Evolutionary conservation across 2,797 vertebrate genomes (phyloP).

Genomic region (Acestrorhynchus altus): DNA sequence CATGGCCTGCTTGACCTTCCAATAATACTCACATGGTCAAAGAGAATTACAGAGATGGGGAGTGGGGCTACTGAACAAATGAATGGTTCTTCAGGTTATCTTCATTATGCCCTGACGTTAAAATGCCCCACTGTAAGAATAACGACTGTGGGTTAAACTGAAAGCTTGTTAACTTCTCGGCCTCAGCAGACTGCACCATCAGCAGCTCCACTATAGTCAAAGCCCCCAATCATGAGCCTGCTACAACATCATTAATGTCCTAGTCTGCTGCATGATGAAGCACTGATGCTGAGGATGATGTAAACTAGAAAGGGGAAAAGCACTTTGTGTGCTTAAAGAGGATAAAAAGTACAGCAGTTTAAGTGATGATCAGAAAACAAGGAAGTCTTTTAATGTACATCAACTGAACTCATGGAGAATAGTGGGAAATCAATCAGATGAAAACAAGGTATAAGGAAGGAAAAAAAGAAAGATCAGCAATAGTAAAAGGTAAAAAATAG

Average conservation of each 20-base stretch:
- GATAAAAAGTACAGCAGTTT: too few species aligned
- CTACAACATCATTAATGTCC: slow-evolving; percentile 11
- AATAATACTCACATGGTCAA: slow-evolving; percentile 17
- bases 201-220: slow-evolving; percentile 28
- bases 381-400: too few species aligned
- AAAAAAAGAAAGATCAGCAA: too few species aligned
- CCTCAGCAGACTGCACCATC: slow-evolving; percentile 22
- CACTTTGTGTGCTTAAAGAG: too few species aligned
- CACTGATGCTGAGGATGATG: neutral
- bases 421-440: too few species aligned
- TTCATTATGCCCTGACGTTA: slow-evolving; percentile 40
- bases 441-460: too few species aligned
- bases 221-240: slow-evolving; percentile 10
- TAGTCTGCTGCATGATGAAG: neutral
- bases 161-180: slow-evolving; percentile 42
- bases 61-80: neutral
- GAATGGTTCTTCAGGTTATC: slow-evolving; percentile 41
- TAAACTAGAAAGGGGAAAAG: neutral
- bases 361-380: too few species aligned
- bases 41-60: slow-evolving; percentile 7
- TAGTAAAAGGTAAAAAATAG: too few species aligned
- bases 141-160: slow-evolving; percentile 33
- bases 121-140: slow-evolving; percentile 42
- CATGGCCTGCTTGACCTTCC: slow-evolving; percentile 26
- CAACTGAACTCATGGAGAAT: too few species aligned